Evolutionary conservation across 1,140 invertebrate genomes (phyloP), one percentile per base, ranked within the genome.

Genomic region (Semibalanus balanoides): DNA sequence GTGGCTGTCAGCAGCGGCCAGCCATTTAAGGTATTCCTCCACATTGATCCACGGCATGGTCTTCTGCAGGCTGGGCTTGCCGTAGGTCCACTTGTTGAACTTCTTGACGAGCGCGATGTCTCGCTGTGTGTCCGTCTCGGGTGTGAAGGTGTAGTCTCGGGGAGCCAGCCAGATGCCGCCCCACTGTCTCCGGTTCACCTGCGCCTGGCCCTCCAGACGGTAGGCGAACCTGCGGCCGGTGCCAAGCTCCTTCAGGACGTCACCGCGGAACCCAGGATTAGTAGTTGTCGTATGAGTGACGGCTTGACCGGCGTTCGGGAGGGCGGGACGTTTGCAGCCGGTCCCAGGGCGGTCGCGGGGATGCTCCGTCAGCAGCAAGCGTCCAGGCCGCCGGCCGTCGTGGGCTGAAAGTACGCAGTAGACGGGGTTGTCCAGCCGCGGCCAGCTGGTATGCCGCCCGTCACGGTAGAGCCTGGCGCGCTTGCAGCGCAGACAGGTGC

Each of bases 331-430:
- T 25, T n/a, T n/a, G n/a, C 5, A n/a, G 25, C 69, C 25, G 69
- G 25, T 25, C 28, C 69, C 69, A 70, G n/a, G n/a, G 69, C 69
- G 5, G 25, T 5, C 25, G 25, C 69, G 25, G 69, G 7, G 3
- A 7, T 3, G 5, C 5, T 5, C 69, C 69, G 69, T 28, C 69
- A 70, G 25, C 69, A 70, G 69, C 69, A n/a, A 70, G 28, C 69
- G 69, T 70, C 69, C 69, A 70, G n/a, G 25, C 69, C 69, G 69
- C 69, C 69, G n/a, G 69, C 69, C 69, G 69, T 70, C 69, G 69
- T 25, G n/a, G 28, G 28, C 28, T 70, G 25, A n/a, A 28, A 22
- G n/a, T n/a, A 9, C 69, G 69, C 69, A 70, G 69, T 70, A 70
- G 25, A n/a, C n/a, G 7, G 25, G 25, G 69, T n/a, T 7, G 25